These are phyloP conservation scores for Prosopocoilus inquinatus DNA, from an alignment of 2,888 invertebrate species.

Conservation along the genomic window DNA sequence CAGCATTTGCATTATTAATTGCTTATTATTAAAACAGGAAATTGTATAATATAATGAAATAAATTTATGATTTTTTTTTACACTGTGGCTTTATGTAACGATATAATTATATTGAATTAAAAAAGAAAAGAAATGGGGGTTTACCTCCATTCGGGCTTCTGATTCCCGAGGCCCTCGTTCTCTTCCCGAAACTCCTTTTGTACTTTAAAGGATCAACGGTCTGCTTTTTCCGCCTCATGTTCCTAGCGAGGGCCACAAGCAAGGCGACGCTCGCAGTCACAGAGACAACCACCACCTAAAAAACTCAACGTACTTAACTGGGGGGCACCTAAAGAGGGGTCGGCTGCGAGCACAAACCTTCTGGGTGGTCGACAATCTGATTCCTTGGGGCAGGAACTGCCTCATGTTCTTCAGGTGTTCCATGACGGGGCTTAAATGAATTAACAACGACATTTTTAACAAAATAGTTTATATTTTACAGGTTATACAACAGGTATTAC, in stretches of 20 bases:
- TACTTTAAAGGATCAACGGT: conserved; percentile 61
- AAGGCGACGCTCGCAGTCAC: conserved; percentile 76
- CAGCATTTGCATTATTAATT: neutral
- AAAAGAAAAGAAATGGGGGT: neutral
- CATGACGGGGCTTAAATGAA: conserved; percentile 57
- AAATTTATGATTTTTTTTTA: neutral
- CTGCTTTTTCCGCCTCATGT: conserved; percentile 69
- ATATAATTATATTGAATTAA: neutral
- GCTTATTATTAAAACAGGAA: neutral
- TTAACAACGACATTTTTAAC: conserved; percentile 48
- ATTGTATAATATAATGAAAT: neutral
- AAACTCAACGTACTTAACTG: conserved; percentile 6
- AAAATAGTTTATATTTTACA: conserved; percentile 5
- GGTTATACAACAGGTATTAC: conserved; percentile 13
- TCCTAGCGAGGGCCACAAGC: conserved; percentile 79
- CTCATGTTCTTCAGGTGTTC: conserved; percentile 58
- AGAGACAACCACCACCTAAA: conserved; percentile 69
- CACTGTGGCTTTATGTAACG: too few species aligned
- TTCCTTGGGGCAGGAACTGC: conserved; percentile 48
- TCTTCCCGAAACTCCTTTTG: conserved; percentile 58
- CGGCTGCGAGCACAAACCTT: conserved; percentile 55
- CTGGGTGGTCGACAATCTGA: conserved; percentile 65
- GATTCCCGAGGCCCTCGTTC: conserved; percentile 61
- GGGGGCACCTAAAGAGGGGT: neutral
- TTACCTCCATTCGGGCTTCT: conserved; percentile 66